These are phyloP conservation scores for Cordilura impudica DNA, from an alignment of 2,888 invertebrate species.

Conservation along the genomic window DNA sequence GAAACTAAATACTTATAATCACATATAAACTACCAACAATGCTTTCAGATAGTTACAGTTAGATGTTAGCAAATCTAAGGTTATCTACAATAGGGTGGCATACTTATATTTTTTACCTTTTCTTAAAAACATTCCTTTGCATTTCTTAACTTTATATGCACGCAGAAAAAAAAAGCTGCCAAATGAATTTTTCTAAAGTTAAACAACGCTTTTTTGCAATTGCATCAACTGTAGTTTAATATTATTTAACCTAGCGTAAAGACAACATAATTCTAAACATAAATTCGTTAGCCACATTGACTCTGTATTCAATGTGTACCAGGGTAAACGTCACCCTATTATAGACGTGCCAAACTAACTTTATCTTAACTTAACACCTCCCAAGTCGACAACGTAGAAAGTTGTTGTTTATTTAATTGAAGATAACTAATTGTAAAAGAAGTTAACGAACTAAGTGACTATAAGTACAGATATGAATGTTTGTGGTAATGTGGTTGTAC, in stretches of 20 bases:
- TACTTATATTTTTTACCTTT: too few species aligned
- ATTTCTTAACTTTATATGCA: too few species aligned
- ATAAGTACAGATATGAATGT: not conserved
- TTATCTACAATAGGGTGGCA: not conserved
- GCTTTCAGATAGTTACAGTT: not conserved
- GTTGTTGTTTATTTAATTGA: constrained; percentile 35
- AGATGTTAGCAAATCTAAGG: not conserved
- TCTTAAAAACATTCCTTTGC: too few species aligned
- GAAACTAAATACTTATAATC: not conserved
- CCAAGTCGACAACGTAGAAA: not conserved
- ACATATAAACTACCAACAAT: not conserved
- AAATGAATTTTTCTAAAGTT: too few species aligned
- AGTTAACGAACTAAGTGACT: constrained; percentile 24
- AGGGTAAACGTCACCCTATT: not conserved
- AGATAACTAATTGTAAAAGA: constrained; percentile 40
- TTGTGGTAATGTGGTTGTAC: constrained; percentile 38
- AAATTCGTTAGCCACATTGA: too few species aligned
- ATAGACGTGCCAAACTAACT: not conserved
- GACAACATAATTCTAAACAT: too few species aligned
- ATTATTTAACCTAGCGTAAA: too few species aligned
- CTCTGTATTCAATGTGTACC: too few species aligned
- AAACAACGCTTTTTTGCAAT: too few species aligned
- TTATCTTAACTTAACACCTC: not conserved
- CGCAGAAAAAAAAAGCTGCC: too few species aligned
- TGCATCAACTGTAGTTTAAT: too few species aligned